Evolutionary conservation across 2,888 invertebrate genomes (phyloP), one percentile per base, ranked within the genome.

Genomic region (Brassicogethes aeneus): DNA sequence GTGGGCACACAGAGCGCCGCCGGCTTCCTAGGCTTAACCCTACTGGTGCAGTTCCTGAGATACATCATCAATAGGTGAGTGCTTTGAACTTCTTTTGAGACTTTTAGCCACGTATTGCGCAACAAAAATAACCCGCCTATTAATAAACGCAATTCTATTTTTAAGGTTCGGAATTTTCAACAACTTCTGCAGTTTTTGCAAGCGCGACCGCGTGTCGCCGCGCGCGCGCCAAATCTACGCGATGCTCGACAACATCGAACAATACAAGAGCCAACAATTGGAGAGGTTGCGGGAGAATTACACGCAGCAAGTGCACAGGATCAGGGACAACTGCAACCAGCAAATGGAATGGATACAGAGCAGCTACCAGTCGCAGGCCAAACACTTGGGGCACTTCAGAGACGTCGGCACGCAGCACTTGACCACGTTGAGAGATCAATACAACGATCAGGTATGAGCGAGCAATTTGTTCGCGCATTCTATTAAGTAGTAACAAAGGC

Each of bases 261-360:
- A 81, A 51, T 91, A 92, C 70, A 91, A 91, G 69, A 83, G 82
- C 45, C 87, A 84, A 62, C 92, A 93, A 61, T 70, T 94, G 57
- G 92, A 93, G 56, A 80, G 83, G 56, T 71, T 95, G 45, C 74
- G 91, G 16, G 93, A 94, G 64, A 93, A 94, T 69, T 95, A 95
- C 66, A 83, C 89, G 37, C 80, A 82, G 65, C 93, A 94, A 76
- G 90, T 93, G 53, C 85, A 85, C 66, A 77, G 88, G 50, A 92
- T 95, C 57, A 85, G 88, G 61, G 93, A 94, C 60, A 94, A 95
- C 62, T 95, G 94, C 64, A 80, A 85, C 16, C 88, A 88, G 63
- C 94, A 94, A 71, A 85, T 93, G 71, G 94, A 94, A 59, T 89
- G 89, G 82, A 88, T 95, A 51, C 84, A 92, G 60, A 87, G 81